These are phyloP conservation scores for Acanthococcus lagerstroemiae DNA, from an alignment of 2,888 invertebrate species.

Conservation along the genomic window DNA sequence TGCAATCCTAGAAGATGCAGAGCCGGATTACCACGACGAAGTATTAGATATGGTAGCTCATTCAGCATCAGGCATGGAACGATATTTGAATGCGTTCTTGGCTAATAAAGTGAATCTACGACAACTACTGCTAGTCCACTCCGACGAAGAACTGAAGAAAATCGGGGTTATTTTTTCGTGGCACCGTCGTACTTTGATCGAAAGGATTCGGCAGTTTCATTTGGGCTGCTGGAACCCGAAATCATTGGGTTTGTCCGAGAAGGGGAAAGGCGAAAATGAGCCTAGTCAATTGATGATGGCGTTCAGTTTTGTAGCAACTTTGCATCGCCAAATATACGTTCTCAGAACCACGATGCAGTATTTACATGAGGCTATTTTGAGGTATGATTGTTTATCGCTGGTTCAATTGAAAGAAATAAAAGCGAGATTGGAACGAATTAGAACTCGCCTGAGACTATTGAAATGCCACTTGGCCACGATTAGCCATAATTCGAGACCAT, in stretches of 20 bases:
- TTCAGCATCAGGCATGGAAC: not conserved
- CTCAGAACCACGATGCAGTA: slow-evolving; percentile 1
- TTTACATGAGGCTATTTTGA: not conserved
- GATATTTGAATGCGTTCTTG: not conserved
- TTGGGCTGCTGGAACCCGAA: not conserved
- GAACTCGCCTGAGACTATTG: no score
- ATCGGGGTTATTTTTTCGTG: slow-evolving; percentile 4
- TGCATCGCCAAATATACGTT: slow-evolving; percentile 6
- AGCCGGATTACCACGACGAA: not conserved
- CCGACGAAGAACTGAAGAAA: slow-evolving; percentile 6
- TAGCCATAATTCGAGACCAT: no score
- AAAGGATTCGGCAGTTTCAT: slow-evolving; percentile 8
- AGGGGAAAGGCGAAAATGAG: not conserved
- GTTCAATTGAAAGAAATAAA: no score
- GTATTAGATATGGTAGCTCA: not conserved
- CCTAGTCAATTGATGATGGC: not conserved
- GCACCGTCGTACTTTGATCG: not conserved
- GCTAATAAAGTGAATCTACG: not conserved
- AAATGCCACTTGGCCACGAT: no score
- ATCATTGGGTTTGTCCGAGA: slow-evolving; percentile 1
- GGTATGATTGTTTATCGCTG: no score
- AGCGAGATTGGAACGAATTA: no score
- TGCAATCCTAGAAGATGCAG: not conserved
- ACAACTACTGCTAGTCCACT: not conserved
- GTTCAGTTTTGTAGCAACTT: not conserved